Percentiles rank a stretch among this genome's conserved stretches.
Conservation (phyloP, 2,113 vertebrate genomes). For the Condylura cristata region DNA sequence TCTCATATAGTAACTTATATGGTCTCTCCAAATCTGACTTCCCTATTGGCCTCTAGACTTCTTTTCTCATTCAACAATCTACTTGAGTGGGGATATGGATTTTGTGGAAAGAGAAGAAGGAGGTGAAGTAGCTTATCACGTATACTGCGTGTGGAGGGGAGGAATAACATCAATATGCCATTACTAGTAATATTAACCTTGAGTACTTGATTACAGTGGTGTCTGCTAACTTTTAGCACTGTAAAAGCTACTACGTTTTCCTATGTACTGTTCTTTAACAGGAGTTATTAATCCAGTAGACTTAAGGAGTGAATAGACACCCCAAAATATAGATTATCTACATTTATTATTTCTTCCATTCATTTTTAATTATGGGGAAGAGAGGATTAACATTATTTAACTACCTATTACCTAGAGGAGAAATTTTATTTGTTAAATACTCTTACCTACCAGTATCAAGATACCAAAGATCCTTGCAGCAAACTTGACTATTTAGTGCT, state of each 20-base stretch:
- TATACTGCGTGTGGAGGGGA: neutral
- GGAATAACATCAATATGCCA: neutral
- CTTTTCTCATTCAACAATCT: neutral
- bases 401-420: slow-evolving; percentile 25
- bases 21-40: neutral
- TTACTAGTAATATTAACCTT: neutral
- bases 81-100: neutral
- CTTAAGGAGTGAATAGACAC: neutral
- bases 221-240: neutral
- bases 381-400: neutral
- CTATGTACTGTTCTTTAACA: neutral
- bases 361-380: slow-evolving; percentile 25
- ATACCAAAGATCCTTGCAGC: slow-evolving; percentile 99
- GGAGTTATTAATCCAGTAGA: neutral
- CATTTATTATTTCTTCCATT: neutral
- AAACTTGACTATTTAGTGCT: slow-evolving; percentile 97
- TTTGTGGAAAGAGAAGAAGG: neutral
- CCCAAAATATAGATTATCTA: neutral
- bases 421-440: slow-evolving; percentile 49
- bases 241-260: neutral
- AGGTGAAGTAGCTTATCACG: neutral
- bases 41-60: neutral
- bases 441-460: slow-evolving; percentile 95
- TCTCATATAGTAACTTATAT: neutral
- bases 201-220: neutral